Conservation (phyloP, 2,797 vertebrate species). For the Anguilla megastoma region DNA sequence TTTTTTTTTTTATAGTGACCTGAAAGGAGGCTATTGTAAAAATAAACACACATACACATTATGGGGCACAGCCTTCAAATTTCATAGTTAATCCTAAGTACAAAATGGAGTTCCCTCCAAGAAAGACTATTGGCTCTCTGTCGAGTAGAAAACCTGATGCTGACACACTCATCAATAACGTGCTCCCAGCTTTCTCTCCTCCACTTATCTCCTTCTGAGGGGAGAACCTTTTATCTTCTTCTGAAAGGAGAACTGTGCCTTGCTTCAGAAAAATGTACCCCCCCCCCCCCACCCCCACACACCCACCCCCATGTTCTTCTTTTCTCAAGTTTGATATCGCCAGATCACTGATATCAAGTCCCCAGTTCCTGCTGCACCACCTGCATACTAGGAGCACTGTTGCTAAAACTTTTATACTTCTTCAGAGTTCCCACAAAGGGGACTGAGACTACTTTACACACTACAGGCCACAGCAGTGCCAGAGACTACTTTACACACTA, state of each 20-base stretch:
- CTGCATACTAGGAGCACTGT: not conserved
- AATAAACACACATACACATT: not conserved
- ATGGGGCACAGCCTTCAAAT: not conserved
- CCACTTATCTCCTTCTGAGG: not conserved
- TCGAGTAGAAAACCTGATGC: not conserved
- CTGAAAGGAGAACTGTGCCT: not conserved
- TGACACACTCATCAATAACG: constrained; percentile 17
- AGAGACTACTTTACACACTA: no score
- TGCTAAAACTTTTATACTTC: not conserved
- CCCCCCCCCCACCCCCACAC: not conserved
- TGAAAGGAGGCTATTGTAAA: not conserved
- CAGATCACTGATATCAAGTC: no score
- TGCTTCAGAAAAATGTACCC: not conserved
- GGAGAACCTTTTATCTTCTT: not conserved
- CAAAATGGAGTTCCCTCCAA: not conserved
- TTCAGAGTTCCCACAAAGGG: not conserved
- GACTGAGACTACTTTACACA: no score
- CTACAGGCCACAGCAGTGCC: no score
- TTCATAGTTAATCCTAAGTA: not conserved
- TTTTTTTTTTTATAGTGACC: no score
- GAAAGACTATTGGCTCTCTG: not conserved
- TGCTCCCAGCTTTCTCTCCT: not conserved
- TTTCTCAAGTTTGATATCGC: not conserved
- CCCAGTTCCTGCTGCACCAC: not conserved
- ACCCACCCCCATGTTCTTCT: not conserved